Evolutionary conservation across 2,113 vertebrate genomes (phyloP).

Genomic region (Trinectes maculatus): DNA sequence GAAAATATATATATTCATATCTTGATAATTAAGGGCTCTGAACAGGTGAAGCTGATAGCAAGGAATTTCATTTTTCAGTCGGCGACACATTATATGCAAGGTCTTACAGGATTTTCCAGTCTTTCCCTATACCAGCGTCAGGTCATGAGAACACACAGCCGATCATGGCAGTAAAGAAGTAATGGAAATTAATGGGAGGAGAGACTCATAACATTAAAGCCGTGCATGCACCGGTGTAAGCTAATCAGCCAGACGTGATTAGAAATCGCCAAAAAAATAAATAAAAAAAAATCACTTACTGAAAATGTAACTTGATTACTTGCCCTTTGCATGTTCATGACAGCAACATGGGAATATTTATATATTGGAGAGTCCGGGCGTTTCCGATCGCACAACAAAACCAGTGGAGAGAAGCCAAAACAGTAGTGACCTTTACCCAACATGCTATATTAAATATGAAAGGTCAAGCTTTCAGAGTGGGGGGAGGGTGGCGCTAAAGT

Average conservation of each 20-base stretch:
- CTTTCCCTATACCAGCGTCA: conserved; percentile 2
- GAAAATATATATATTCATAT: conserved; percentile 42
- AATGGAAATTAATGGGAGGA: conserved; percentile 60
- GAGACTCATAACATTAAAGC: conserved; percentile 25
- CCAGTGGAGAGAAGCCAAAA: conserved; percentile 78
- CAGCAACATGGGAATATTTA: conserved; percentile 75
- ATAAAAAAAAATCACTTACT: conserved; percentile 32
- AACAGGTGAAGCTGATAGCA: conserved; percentile 48
- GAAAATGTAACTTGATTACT: conserved; percentile 64
- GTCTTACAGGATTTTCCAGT: conserved; percentile 56
- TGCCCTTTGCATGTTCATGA: conserved; percentile 77
- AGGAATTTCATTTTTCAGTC: conserved; percentile 31
- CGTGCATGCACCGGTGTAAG: conserved; percentile 24
- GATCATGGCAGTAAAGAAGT: conserved; percentile 46
- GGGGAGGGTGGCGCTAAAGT: conserved; percentile 46
- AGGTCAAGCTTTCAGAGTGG: conserved; percentile 73
- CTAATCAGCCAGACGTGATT: conserved; percentile 24
- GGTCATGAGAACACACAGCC: conserved; percentile 31
- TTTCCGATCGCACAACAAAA: conserved; percentile 81
- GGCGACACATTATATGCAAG: conserved; percentile 46
- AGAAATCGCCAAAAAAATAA: too few species aligned
- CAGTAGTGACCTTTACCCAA: conserved; percentile 83
- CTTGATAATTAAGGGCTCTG: conserved; percentile 30
- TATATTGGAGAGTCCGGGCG: conserved; percentile 63
- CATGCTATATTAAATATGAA: conserved; percentile 82